phyloP scores from a whole-genome alignment of 2,888 invertebrate genomes.

The Linyphia triangularis region DNA sequence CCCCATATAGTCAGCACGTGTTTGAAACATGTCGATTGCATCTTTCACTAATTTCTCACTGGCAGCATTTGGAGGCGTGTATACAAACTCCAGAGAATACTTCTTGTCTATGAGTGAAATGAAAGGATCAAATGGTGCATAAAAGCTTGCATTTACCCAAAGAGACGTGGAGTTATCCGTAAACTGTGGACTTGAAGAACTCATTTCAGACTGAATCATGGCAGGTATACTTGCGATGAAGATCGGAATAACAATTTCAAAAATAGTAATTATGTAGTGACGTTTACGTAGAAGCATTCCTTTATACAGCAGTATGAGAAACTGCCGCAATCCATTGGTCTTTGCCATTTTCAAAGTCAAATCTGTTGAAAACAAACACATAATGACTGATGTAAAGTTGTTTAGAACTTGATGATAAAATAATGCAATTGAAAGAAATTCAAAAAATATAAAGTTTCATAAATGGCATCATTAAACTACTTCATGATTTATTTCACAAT shows the following conservation, averaged over 20 bases:
- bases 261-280: slow-evolving; percentile 55
- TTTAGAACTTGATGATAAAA: too few relatives aligned
- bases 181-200: neutral
- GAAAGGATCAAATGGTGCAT: slow-evolving; percentile 17
- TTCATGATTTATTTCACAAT: too few relatives aligned
- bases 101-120: too few relatives aligned
- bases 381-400: too few relatives aligned
- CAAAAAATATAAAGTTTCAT: too few relatives aligned
- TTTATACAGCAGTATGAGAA: slow-evolving; percentile 57
- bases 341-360: slow-evolving; percentile 28
- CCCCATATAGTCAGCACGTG: neutral
- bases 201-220: slow-evolving; percentile 15
- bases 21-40: neutral
- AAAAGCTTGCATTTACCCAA: slow-evolving; percentile 1
- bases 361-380: too few relatives aligned
- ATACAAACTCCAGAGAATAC: neutral
- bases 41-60: slow-evolving; percentile 19
- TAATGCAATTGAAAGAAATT: too few relatives aligned
- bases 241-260: slow-evolving; percentile 67
- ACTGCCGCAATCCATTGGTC: slow-evolving; percentile 20
- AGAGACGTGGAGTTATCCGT: neutral
- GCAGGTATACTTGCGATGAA: slow-evolving; percentile 25
- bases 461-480: too few relatives aligned
- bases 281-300: slow-evolving; percentile 49
- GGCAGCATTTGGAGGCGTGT: neutral